Evolutionary conservation across 2,113 vertebrate species (phyloP), one percentile per base, ranked within the genome.

Genomic region (Megaleporinus macrocephalus): DNA sequence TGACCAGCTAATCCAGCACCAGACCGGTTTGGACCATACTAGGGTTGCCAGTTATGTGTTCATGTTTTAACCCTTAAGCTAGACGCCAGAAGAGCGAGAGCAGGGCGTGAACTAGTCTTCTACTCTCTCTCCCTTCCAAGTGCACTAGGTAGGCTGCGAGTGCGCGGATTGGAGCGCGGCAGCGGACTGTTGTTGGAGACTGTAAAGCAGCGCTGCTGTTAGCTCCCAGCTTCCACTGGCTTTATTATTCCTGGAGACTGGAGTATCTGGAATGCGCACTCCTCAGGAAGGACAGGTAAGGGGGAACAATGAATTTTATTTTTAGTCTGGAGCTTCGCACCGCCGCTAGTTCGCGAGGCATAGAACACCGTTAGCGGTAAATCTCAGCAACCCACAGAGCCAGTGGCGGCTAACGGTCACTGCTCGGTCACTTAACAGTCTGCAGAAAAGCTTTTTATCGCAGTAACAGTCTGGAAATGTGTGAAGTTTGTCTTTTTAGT

Each of bases 201-300:
- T 59, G 53, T 22, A 1, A 1, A 14, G 6, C 24, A 16, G 26
- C 59, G 12, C 51, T 27, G 69, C 9, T 63, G 51, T 47, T 22
- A 4, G 6, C 10, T 51, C 12, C 13, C 30, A 44, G 57, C 16
- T 20, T 62, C 22, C 7, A 36, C 30, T 9, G 26, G 30, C 10
- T 14, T 79, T 59, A 47, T 15, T 47, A 22, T 9, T 22, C 18
- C 6, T 53, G 6, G 16, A 71, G 15, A 70, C 3, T 4, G 53
- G 68, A 71, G 16, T 59, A 10, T 26, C 16, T 55, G 71, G 44
- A 29, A 73, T 55, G 71, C 27, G 0, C 71, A 55, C 71, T 49
- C 16, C 26, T 55, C 47, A 55, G 49, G 53, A 29, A 65, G 26
- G 14, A 80, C 79, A 80, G 79, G 79, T 80, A 80, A 53, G 47